Conservation (phyloP, 2,797 vertebrate species). For the Channallabes apus region DNA sequence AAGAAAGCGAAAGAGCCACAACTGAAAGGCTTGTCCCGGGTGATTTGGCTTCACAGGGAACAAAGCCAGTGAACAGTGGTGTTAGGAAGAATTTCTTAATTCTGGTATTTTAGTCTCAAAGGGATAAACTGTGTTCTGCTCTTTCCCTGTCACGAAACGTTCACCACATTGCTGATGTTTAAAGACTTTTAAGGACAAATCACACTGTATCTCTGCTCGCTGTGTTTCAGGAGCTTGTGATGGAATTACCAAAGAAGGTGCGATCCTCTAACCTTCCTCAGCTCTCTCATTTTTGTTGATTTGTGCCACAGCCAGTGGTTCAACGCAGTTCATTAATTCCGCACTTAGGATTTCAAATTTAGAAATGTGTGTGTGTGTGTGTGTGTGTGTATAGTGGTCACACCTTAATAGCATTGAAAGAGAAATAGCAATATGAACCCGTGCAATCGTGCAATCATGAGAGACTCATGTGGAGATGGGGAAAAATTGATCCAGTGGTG, state of each 20-base stretch:
- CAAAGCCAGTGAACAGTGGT: not conserved
- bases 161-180: not conserved
- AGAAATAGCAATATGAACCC: no score
- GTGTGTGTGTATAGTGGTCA: not conserved
- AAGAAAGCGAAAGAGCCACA: not conserved
- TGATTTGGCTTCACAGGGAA: not conserved
- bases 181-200: not conserved
- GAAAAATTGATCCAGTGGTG: no score
- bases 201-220: slow-evolving; percentile 2
- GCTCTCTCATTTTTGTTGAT: slow-evolving; percentile 1
- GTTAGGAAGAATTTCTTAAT: not conserved
- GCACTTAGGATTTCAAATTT: not conserved
- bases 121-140: not conserved
- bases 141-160: not conserved
- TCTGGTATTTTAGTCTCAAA: not conserved
- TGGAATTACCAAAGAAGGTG: slow-evolving; percentile 17
- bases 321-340: not conserved
- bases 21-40: not conserved
- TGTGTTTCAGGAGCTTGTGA: slow-evolving; percentile 1
- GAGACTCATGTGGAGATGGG: no score
- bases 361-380: not conserved
- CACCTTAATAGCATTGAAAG: no score
- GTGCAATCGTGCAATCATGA: no score
- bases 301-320: slow-evolving; percentile 16
- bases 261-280: not conserved